These are phyloP conservation scores for Phoxinus dragarum DNA, from an alignment of 2,797 vertebrate genomes.

Conservation along the genomic window DNA sequence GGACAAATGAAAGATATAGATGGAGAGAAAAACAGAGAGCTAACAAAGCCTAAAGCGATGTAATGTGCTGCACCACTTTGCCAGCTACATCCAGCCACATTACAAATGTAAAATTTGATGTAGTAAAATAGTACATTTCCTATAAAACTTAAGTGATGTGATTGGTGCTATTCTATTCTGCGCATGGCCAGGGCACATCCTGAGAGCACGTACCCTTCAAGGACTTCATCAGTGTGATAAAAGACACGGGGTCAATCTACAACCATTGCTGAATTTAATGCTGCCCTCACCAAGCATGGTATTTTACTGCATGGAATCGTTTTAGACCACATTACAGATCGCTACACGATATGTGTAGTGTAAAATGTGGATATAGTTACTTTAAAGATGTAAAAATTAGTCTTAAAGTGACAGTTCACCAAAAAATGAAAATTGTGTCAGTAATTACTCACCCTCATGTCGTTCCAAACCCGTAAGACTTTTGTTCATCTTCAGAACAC, in stretches of 20 bases:
- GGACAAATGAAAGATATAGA: slow-evolving; percentile 69
- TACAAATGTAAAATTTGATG: slow-evolving; percentile 73
- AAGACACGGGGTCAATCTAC: slow-evolving; percentile 70
- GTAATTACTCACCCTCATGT: background rate
- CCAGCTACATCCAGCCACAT: slow-evolving; percentile 69
- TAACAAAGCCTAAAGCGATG: slow-evolving; percentile 69
- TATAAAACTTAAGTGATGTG: slow-evolving; percentile 74
- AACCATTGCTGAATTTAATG: slow-evolving; percentile 60
- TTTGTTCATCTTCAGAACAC: no score
- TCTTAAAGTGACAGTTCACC: background rate
- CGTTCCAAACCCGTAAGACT: background rate
- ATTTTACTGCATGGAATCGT: slow-evolving; percentile 9
- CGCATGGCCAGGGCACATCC: slow-evolving; percentile 71
- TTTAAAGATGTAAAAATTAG: background rate
- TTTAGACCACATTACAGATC: slow-evolving; percentile 13
- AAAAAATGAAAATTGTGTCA: background rate
- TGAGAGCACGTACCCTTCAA: slow-evolving; percentile 61
- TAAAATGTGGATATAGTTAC: background rate
- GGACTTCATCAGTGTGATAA: slow-evolving; percentile 68
- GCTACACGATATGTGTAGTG: background rate
- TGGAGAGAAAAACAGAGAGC: slow-evolving; percentile 54
- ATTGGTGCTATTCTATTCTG: slow-evolving; percentile 78
- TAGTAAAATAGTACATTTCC: slow-evolving; percentile 73
- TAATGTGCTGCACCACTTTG: slow-evolving; percentile 68
- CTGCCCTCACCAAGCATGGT: slow-evolving; percentile 23